Percentiles rank a stretch among this genome's conserved stretches.
phyloP scores from a whole-genome alignment of 1,140 invertebrate species.

The Drosophila ercepeae region DNA sequence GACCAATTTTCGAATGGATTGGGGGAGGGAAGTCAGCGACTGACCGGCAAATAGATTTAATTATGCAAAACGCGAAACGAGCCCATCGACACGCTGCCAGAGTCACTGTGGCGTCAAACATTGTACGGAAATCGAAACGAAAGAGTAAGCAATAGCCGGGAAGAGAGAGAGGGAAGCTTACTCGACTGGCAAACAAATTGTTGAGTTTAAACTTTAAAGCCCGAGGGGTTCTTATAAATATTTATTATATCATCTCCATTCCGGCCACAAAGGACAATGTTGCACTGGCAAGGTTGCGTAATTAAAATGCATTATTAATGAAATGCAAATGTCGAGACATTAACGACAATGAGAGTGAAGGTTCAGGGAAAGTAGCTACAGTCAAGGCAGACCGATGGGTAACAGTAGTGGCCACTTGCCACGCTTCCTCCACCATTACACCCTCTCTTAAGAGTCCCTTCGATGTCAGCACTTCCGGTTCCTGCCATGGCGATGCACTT shows the following conservation, averaged over 20 bases:
- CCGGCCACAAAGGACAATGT: slow-evolving; percentile 24
- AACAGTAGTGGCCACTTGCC: too few species aligned
- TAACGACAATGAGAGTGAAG: slow-evolving; percentile 35
- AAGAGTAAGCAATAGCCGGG: slow-evolving; percentile 9
- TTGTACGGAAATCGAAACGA: slow-evolving; percentile 45
- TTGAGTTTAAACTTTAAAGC: not conserved
- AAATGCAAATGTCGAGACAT: slow-evolving; percentile 55
- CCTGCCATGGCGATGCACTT: not conserved
- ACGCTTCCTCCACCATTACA: not conserved
- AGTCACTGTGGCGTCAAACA: slow-evolving; percentile 45
- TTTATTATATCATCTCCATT: slow-evolving; percentile 52
- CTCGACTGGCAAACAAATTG: too few species aligned
- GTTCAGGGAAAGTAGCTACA: not conserved
- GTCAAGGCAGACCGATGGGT: too few species aligned
- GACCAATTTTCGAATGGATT: slow-evolving; percentile 4
- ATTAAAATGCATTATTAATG: slow-evolving; percentile 66
- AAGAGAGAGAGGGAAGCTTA: too few species aligned
- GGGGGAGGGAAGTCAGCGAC: slow-evolving; percentile 15
- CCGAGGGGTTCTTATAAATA: slow-evolving; percentile 46
- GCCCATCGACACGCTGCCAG: slow-evolving; percentile 36
- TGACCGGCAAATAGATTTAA: slow-evolving; percentile 59
- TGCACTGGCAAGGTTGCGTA: slow-evolving; percentile 30
- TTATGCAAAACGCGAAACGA: slow-evolving; percentile 54
- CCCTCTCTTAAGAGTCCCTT: not conserved
- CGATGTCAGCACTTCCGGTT: not conserved